These are phyloP conservation scores for Omphaloscelis lunosa DNA, from an alignment of 2,888 invertebrate genomes.

Conservation along the genomic window DNA sequence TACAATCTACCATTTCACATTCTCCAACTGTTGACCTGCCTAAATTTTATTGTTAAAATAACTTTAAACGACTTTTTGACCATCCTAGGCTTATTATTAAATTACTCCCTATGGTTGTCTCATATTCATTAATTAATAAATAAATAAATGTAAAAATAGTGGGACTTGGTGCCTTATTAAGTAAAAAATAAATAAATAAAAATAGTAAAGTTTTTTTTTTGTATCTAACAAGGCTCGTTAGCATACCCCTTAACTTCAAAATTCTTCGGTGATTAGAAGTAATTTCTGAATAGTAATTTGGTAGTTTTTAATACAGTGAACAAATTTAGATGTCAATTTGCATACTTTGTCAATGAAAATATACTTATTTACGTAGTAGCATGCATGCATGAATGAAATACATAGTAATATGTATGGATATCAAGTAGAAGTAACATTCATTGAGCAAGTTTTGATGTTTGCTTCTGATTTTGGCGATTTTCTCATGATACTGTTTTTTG, in stretches of 20 bases:
- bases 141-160: no score
- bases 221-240: not conserved
- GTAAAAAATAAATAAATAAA: no score
- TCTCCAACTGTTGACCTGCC: no score
- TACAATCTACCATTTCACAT: no score
- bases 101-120: no score
- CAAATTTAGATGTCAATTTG: constrained; percentile 48
- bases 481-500: constrained; percentile 10
- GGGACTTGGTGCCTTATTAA: no score
- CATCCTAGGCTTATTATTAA: no score
- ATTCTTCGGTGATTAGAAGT: constrained; percentile 44
- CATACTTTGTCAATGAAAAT: constrained; percentile 51
- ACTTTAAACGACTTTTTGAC: no score
- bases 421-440: not conserved
- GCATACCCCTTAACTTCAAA: constrained; percentile 21
- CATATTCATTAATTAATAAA: no score
- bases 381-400: constrained; percentile 28
- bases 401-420: constrained; percentile 11
- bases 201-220: not conserved
- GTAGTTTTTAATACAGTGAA: constrained; percentile 29
- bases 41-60: no score
- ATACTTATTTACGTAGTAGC: constrained; percentile 14
- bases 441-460: not conserved
- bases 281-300: constrained; percentile 38
- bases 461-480: constrained; percentile 13